Conservation (phyloP, 2,888 invertebrate species). For the Coecobrya sp. region DNA sequence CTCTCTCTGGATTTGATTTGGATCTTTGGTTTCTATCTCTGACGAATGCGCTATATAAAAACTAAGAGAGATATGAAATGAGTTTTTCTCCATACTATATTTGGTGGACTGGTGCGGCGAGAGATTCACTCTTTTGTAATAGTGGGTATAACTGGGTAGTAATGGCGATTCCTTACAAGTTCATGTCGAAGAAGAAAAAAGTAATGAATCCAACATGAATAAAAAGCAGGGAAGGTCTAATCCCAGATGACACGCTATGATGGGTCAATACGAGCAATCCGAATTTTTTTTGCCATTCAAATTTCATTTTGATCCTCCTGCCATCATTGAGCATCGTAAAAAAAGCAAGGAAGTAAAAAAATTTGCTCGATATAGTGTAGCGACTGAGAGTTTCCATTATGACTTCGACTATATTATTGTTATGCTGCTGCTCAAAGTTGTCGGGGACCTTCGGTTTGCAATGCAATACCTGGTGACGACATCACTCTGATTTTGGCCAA, state of each 20-base stretch:
- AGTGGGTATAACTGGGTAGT: background rate
- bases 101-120: conserved; percentile 37
- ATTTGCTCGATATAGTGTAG: background rate
- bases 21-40: conserved; percentile 46
- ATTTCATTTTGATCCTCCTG: conserved; percentile 4
- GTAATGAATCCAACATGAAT: conserved; percentile 42
- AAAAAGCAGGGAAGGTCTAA: conserved; percentile 18
- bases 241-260: background rate
- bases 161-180: background rate
- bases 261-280: conserved; percentile 29
- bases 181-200: background rate
- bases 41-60: background rate
- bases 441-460: no score
- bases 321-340: background rate
- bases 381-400: background rate
- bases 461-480: background rate
- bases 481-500: background rate
- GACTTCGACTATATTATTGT: background rate
- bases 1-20: conserved; percentile 65
- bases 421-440: background rate
- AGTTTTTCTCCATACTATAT: conserved; percentile 47
- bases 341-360: background rate
- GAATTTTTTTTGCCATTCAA: conserved; percentile 40
- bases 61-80: conserved; percentile 14
- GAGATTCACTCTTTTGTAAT: conserved; percentile 20